A percentile compares a stretch with the other conserved stretches of the same genome.
phyloP scores from a whole-genome alignment of 2,113 vertebrate species.

The Brienomyrus brachyistius region DNA sequence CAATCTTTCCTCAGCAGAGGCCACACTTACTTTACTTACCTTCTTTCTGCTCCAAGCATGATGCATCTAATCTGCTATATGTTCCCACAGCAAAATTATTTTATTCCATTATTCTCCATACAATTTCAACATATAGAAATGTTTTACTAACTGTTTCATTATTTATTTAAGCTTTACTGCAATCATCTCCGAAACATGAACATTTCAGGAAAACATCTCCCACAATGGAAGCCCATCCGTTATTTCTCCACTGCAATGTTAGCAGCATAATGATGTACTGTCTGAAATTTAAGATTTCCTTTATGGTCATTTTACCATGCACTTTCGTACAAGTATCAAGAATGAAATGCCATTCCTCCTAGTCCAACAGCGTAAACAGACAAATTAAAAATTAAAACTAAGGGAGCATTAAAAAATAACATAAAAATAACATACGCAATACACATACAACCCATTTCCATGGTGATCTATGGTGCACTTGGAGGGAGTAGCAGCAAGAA shows the following conservation, averaged over 20 bases:
- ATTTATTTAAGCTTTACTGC: neutral
- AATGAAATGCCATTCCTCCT: no score
- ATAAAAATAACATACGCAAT: no score
- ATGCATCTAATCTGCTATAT: neutral
- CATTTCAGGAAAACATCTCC: neutral
- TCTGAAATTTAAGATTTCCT: neutral
- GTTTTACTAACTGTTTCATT: neutral
- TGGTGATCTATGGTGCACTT: no score
- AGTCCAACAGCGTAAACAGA: no score
- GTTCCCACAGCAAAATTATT: neutral
- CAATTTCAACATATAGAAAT: neutral
- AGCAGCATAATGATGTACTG: neutral
- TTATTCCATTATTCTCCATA: neutral
- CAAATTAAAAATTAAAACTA: no score
- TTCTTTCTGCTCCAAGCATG: neutral
- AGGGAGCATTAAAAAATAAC: no score
- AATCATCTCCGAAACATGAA: neutral
- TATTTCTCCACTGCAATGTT: neutral
- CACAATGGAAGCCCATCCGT: neutral
- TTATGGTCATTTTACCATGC: no score
- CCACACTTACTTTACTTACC: neutral
- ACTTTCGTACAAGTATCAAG: no score
- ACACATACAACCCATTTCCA: no score
- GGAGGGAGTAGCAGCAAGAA: no score
- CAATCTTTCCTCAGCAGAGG: neutral